These are phyloP conservation scores for Sciaenops ocellatus DNA, from an alignment of 2,797 vertebrate genomes.

Conservation along the genomic window DNA sequence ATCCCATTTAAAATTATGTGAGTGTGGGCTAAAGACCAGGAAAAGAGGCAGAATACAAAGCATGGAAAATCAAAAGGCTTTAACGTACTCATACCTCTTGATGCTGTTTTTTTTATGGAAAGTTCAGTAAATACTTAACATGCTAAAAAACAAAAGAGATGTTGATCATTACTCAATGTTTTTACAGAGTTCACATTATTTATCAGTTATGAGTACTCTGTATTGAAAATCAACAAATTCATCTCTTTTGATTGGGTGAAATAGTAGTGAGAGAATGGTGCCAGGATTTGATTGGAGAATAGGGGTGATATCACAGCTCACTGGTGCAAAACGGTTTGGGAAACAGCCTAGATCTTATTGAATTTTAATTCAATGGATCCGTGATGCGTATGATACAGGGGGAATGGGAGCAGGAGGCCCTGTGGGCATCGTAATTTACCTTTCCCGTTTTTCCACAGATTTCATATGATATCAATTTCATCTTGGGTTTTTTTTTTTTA, in stretches of 20 bases:
- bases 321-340: slow-evolving; percentile 75
- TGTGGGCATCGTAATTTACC: slow-evolving; percentile 63
- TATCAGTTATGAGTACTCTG: slow-evolving; percentile 40
- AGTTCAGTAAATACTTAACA: slow-evolving; percentile 28
- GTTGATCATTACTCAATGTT: too few relatives aligned
- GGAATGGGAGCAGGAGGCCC: slow-evolving; percentile 56
- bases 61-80: slow-evolving; percentile 37
- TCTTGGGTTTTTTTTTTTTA: slow-evolving; percentile 24
- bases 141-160: slow-evolving; percentile 15
- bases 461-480: slow-evolving; percentile 62
- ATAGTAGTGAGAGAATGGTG: slow-evolving; percentile 40
- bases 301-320: slow-evolving; percentile 81
- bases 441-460: slow-evolving; percentile 52
- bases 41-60: slow-evolving; percentile 37
- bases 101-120: slow-evolving; percentile 33
- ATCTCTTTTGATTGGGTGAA: slow-evolving; percentile 65
- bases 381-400: slow-evolving; percentile 70
- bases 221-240: slow-evolving; percentile 61
- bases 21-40: slow-evolving; percentile 52
- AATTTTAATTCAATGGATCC: slow-evolving; percentile 81
- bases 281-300: slow-evolving; percentile 70
- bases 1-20: slow-evolving; percentile 66
- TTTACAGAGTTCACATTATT: slow-evolving; percentile 23
- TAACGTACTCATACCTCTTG: neutral
- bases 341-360: slow-evolving; percentile 80